Evolutionary conservation across 2,113 vertebrate species (phyloP).

Genomic region (Clarias macrocephalus): DNA sequence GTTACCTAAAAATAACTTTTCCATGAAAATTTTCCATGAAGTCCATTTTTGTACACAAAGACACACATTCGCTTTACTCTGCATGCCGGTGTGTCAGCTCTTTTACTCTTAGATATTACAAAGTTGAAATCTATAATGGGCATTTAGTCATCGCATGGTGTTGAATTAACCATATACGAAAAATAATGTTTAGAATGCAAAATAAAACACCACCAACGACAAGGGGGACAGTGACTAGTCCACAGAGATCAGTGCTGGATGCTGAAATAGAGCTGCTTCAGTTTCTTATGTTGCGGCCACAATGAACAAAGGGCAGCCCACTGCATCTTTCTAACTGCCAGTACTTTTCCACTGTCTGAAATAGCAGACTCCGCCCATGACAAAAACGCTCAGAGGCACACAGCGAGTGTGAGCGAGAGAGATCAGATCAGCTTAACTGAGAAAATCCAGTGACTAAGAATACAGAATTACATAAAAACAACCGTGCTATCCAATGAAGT

Average conservation of each 20-base stretch:
- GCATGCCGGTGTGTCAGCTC: neutral
- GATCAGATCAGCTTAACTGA: neutral
- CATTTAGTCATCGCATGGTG: neutral
- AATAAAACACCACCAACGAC: neutral
- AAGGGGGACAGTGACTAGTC: neutral
- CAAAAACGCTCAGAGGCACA: conserved; percentile 26
- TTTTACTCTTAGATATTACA: neutral
- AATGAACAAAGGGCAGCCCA: conserved; percentile 72
- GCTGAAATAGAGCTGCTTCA: conserved; percentile 38
- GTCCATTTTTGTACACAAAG: neutral
- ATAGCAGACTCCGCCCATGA: conserved; percentile 63
- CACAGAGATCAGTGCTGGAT: conserved; percentile 11
- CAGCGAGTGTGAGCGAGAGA: neutral
- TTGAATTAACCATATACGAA: neutral
- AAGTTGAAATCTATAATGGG: neutral
- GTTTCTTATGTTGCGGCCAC: conserved; percentile 59
- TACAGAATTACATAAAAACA: conserved; percentile 2
- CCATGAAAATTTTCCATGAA: neutral
- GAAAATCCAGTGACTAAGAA: neutral
- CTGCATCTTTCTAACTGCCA: conserved; percentile 58
- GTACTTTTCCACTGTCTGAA: conserved; percentile 75
- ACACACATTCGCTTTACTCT: neutral
- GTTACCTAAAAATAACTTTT: neutral
- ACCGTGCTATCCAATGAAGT: neutral
- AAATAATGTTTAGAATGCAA: neutral